phyloP scores from a whole-genome alignment of 2,888 invertebrate species.

The Laspeyria flexula region DNA sequence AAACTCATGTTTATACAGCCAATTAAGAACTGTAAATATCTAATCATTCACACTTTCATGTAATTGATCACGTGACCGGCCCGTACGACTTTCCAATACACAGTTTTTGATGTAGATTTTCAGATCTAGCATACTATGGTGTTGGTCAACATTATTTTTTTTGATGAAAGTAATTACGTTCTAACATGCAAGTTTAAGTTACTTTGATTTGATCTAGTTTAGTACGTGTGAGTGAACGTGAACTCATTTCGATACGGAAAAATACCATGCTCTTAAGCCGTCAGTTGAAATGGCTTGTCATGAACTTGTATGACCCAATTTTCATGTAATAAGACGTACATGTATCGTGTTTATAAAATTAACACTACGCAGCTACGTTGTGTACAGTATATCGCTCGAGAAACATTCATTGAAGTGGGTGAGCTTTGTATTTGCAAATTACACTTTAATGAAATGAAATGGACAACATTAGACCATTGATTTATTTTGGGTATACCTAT shows the following conservation, averaged over 20 bases:
- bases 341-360: not conserved
- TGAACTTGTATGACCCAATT: not conserved
- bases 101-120: not conserved
- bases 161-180: not conserved
- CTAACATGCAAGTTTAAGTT: not conserved
- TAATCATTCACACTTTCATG: slow-evolving; percentile 7
- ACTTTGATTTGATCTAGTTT: not conserved
- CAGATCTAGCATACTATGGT: not conserved
- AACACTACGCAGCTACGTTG: not conserved
- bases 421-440: no score
- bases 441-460: no score
- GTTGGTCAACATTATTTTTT: not conserved
- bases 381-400: no score
- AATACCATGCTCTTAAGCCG: not conserved
- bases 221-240: not conserved
- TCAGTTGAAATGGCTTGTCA: not conserved
- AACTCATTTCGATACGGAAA: not conserved
- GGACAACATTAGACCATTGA: no score
- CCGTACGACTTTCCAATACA: slow-evolving; percentile 5
- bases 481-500: no score
- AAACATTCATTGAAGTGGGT: no score
- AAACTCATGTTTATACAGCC: not conserved
- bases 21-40: not conserved
- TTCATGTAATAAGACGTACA: not conserved
- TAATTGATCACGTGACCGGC: not conserved